phyloP scores from a whole-genome alignment of 2,797 vertebrate species.

The Anolis apletophallus region DNA sequence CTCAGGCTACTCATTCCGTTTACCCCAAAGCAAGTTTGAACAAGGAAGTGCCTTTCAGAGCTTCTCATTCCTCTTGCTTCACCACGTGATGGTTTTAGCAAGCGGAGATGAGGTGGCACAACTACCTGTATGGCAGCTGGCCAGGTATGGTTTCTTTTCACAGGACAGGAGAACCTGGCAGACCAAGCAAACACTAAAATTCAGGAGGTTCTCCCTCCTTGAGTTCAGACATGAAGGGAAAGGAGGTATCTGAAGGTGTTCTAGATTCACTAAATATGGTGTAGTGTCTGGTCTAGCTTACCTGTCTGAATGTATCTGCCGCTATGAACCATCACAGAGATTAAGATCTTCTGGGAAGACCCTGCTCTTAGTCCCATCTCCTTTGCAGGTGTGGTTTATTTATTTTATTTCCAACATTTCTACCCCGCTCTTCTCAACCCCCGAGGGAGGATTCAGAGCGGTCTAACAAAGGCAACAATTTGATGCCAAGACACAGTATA shows the following conservation, averaged over 20 bases:
- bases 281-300: too few species aligned
- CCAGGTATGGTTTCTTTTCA: background rate
- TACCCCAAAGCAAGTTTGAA: slow-evolving; percentile 2
- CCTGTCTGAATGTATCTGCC: too few species aligned
- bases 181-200: background rate
- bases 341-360: too few species aligned
- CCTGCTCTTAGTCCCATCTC: too few species aligned
- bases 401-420: too few species aligned
- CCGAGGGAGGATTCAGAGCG: too few species aligned
- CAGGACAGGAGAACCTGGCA: background rate
- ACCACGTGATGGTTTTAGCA: background rate
- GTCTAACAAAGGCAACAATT: too few species aligned
- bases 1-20: background rate
- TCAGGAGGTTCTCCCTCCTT: background rate
- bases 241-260: background rate
- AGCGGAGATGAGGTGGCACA: background rate
- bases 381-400: too few species aligned
- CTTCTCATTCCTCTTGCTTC: background rate
- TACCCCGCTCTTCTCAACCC: too few species aligned
- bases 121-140: background rate
- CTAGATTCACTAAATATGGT: background rate
- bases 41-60: background rate
- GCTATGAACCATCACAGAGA: too few species aligned
- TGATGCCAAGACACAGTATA: too few species aligned
- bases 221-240: background rate